phyloP scores from a whole-genome alignment of 2,888 invertebrate species.

The Chloromyia formosa region DNA sequence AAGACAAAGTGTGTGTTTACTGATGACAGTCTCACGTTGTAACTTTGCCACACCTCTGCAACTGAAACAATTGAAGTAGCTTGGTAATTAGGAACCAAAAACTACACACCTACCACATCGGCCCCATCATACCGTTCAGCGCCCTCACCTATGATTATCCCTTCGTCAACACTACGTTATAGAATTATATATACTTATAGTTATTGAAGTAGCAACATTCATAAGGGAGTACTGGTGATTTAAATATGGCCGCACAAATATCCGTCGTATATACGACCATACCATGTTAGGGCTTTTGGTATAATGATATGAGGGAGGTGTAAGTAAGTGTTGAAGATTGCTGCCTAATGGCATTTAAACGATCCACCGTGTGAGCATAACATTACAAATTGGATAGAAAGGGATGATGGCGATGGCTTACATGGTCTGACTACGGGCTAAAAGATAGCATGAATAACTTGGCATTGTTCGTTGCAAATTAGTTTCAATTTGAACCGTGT shows the following conservation, averaged over 20 bases:
- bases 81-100: conserved; percentile 45
- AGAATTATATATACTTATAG: conserved; percentile 31
- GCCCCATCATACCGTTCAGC: background rate
- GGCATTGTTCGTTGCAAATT: conserved; percentile 11
- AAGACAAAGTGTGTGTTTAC: conserved; percentile 47
- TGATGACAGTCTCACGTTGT: conserved; percentile 48
- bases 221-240: background rate
- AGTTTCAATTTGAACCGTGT: conserved; percentile 31
- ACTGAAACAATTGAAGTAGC: conserved; percentile 31
- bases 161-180: conserved; percentile 29
- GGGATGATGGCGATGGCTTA: conserved; percentile 13
- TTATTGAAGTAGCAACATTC: background rate
- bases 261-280: background rate
- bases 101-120: conserved; percentile 29
- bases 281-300: too few relatives aligned
- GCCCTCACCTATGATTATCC: conserved; percentile 8
- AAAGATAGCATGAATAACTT: background rate
- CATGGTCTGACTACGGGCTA: background rate
- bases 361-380: conserved; percentile 44
- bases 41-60: conserved; percentile 48
- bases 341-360: conserved; percentile 47
- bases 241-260: conserved; percentile 16
- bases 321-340: conserved; percentile 29
- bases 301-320: background rate
- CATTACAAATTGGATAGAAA: conserved; percentile 45